Evolutionary conservation across 2,888 invertebrate species (phyloP), one percentile per base, ranked within the genome.

Genomic region (Dusona sp.): DNA sequence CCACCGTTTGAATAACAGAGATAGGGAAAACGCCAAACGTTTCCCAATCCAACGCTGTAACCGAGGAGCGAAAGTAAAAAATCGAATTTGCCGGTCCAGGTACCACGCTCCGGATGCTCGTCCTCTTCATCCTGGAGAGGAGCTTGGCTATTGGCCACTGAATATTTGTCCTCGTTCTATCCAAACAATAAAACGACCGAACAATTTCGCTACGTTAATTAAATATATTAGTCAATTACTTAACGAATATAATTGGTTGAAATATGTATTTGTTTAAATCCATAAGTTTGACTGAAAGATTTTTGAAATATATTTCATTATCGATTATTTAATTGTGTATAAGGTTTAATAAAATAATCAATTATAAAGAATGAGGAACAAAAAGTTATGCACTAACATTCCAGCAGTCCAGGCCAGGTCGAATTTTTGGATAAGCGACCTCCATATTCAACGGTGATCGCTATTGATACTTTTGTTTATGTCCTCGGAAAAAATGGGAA

Each of bases 1-100:
- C 97, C 97, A 68, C 97, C 97, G 93, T 97, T 97, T 88, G 97
- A 97, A 93, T 97, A 97, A 94, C 97, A 97, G 38, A 97, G 95
- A 92, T 97, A 97, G 3, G 97, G 97, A 93, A 97, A 97, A 36
- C 97, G 95, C 97, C 97, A 97, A 25, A 97, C 97, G 92, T 97
- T 97, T 88, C 97, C 97, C 80, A 97, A 94, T 2, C 97, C 97
- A 75, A 97, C 97, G 87, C 96, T 96, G 93, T 97, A 97, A 42
- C 97, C 97, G 85, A 97, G 94, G 84, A 97, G 95, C 13, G 97
- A 97, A 51, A 97, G 94, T 36, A 97, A 95, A 93, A 97, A 97
- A 94, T 97, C 97, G 91, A 97, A 97, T 83, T 96, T 95, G n/a
- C 97, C 97, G 19, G 96, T 96, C 97, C 97, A 97, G 91, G 96